phyloP scores from a whole-genome alignment of 2,888 invertebrate species.

The Amphimallon solstitiale region DNA sequence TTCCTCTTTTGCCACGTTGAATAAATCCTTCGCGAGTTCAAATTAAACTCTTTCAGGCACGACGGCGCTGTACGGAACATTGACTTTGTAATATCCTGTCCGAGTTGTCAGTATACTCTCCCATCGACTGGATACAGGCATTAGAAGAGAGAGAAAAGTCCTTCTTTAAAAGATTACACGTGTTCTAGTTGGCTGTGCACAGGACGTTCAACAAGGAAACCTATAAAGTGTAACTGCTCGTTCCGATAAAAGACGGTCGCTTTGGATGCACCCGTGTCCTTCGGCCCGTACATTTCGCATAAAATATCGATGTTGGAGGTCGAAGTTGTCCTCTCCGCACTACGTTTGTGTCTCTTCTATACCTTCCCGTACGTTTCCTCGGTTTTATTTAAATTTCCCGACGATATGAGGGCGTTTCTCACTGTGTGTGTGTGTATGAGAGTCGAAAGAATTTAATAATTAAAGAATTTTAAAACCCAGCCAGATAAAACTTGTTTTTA shows the following conservation, averaged over 20 bases:
- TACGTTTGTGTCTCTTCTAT: not conserved
- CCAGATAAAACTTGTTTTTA: not conserved
- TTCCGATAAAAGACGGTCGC: conserved; percentile 33
- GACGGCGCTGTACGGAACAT: conserved; percentile 17
- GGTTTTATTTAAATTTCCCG: conserved; percentile 20
- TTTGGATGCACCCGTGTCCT: conserved; percentile 19
- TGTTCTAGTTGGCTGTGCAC: conserved; percentile 26
- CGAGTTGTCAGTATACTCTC: conserved; percentile 2
- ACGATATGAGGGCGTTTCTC: no score
- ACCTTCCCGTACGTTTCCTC: not conserved
- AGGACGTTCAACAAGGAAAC: conserved; percentile 25
- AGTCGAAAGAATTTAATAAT: conserved; percentile 25
- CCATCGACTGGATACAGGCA: conserved; percentile 32
- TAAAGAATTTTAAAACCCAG: conserved; percentile 1
- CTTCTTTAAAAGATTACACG: conserved; percentile 32
- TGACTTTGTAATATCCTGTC: conserved; percentile 39
- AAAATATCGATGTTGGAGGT: conserved; percentile 19
- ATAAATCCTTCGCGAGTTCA: no score
- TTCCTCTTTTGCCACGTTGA: no score
- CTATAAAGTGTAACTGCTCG: not conserved
- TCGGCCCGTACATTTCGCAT: conserved; percentile 24
- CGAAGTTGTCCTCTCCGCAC: not conserved
- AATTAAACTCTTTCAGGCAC: no score
- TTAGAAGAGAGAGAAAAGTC: conserved; percentile 8
- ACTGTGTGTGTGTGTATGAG: not conserved